Base-by-base conservation (phyloP, 92 coral and sea anemone genomes). In the Epizoanthus rinbou region DNA sequence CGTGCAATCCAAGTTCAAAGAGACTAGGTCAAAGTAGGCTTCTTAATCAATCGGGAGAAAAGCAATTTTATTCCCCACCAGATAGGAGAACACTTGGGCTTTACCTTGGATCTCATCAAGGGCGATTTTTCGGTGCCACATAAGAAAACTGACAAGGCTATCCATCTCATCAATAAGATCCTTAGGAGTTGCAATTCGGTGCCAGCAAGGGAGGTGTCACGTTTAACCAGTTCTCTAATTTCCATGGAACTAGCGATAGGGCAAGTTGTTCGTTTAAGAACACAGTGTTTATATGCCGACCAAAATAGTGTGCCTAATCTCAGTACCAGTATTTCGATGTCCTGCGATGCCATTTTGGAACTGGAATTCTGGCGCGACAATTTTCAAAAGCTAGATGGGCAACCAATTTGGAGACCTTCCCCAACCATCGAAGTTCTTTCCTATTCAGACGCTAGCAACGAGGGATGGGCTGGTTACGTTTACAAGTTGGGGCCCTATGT, bases 191-290 rank as follows among this genome's bases (percentile, higher is more conserved):
- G 2, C 2, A 5, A 63, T 3, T 5, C 24, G 21, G 24, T 63
- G 10, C 6, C 35, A 6, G 67, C 67, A 4, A 23, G 67, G 10
- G 13, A 63, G 13, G 10, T 63, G 3, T 63, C 67, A 6, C 35
- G 10, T 6, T 4, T 63, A 11, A 63, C 67, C 7, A 33, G 35
- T 10, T 0, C 67, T 17, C 10, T 63, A 5, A 63, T n/a, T 63
- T 83, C 67, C 8, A 23, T 63, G 67, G 28, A 21, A 9, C 67
- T 62, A 5, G 35, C 67, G 6, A 73, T 90, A 4, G 91, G 89
- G 43, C 94, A 91, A 10, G 63, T 87, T 41, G 84, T 80, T 11
- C 90, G 91, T 45, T 66, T 90, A 3, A 7, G 50, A 6, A 43
- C 50, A 43, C 50, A 8, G 4, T 8, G 50, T 10, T 10, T 6